phyloP scores from a whole-genome alignment of 1,140 invertebrate species.

The Penaeus vannamei region DNA sequence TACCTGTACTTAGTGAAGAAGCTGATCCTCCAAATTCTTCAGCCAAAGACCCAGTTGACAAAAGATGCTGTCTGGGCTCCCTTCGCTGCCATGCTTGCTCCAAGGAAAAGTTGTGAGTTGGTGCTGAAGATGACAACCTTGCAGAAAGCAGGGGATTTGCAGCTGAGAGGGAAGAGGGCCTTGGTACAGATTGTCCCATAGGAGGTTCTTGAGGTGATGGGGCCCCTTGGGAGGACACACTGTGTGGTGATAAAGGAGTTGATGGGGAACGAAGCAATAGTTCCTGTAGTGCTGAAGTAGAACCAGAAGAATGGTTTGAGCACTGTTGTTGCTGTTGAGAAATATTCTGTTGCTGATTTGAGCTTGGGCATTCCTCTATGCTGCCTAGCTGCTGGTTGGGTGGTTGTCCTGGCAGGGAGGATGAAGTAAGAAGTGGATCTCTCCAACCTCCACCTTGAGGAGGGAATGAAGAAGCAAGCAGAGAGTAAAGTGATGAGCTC shows the following conservation, averaged over 20 bases:
- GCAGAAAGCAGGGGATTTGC: conserved; percentile 55
- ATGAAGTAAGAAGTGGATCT: conserved; percentile 57
- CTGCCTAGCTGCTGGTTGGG: conserved; percentile 39
- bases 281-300: conserved; percentile 62
- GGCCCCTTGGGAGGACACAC: conserved; percentile 38
- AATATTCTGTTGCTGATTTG: conserved; percentile 35
- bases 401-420: conserved; percentile 38
- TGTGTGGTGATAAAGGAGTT: conserved; percentile 53
- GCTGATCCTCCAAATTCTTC: conserved; percentile 75
- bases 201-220: conserved; percentile 53
- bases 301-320: conserved; percentile 22
- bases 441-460: conserved; percentile 59
- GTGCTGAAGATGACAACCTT: conserved; percentile 65
- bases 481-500: conserved; percentile 45
- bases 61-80: conserved; percentile 86
- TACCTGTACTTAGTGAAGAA: conserved; percentile 81
- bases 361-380: conserved; percentile 44
- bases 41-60: conserved; percentile 88
- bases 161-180: conserved; percentile 55
- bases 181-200: conserved; percentile 57
- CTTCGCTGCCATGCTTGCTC: conserved; percentile 87
- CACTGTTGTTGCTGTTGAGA: conserved; percentile 35
- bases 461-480: conserved; percentile 58
- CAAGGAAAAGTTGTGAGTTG: conserved; percentile 71
- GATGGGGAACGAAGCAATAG: conserved; percentile 52